Base-by-base conservation (phyloP, 2,797 vertebrate genomes). In the Cryptoprocta ferox region DNA sequence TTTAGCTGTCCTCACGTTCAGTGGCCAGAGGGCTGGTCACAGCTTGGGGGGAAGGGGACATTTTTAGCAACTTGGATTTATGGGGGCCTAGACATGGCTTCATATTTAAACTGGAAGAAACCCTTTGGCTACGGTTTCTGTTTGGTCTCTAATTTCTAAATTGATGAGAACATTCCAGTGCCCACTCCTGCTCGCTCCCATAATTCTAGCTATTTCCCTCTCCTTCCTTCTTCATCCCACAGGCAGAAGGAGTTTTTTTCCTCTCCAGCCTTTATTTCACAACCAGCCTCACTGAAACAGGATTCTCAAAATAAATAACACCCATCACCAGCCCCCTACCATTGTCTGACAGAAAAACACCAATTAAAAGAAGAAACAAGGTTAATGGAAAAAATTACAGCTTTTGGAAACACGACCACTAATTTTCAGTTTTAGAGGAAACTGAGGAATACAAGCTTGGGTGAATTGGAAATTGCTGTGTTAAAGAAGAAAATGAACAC, bases 331-430 rank as follows among this genome's bases (percentile, higher is more conserved):
- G 73, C 45, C 48, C 86, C 63, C 68, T 82, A 59, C 78, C 28
- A 85, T 48, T 97, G 28, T 80, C 50, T 89, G 59, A 82, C 26
- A 88, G 71, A 79, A 90, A 95, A 97, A 76, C 18, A 78, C 32
- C 50, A 96, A 91, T 89, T 95, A 71, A 80, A 95, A 93, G 84
- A 96, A 97, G 86, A 92, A 90, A 93, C 28, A 71, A 89, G 28
- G 70, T 93, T 89, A 94, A 78, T 70, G 9, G 83, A 92, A 94
- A 94, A 98, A 97, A 96, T 94, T 63, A 78, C 3, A 90, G 32
- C 37, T 76, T 94, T 94, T 86, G 71, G 56, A 63, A 89, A 96
- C 96, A 16, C 3, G 12, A 76, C 61, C 59, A 73, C 68, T 92
- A 86, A 93, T 84, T 97, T 96, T 96, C 28, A 71, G 50, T 83